These are phyloP conservation scores for Champsocephalus gunnari DNA, from an alignment of 2,797 vertebrate genomes.

Conservation along the genomic window DNA sequence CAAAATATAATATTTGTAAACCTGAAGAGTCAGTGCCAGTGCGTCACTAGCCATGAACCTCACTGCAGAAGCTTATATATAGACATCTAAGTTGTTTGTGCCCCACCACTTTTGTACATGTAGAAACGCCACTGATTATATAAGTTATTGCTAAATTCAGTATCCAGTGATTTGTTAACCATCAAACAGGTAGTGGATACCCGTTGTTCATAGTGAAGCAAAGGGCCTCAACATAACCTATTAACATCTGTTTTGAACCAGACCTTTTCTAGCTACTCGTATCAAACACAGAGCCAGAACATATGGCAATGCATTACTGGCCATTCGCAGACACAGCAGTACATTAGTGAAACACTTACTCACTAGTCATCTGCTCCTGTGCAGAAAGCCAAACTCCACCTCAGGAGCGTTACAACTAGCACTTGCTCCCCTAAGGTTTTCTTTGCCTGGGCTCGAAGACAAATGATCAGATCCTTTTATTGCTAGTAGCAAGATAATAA, in stretches of 20 bases:
- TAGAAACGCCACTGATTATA: too few species aligned
- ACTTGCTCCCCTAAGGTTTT: not conserved
- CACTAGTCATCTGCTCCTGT: conserved; percentile 9
- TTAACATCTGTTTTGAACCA: not conserved
- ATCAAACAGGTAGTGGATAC: not conserved
- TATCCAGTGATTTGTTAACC: not conserved
- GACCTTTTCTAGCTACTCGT: too few species aligned
- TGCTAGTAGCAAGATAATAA: not conserved
- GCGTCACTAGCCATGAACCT: too few species aligned
- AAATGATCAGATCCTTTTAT: not conserved
- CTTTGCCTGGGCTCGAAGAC: not conserved
- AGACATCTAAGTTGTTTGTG: too few species aligned
- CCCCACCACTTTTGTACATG: too few species aligned
- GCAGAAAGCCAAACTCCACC: conserved; percentile 5
- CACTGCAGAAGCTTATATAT: too few species aligned
- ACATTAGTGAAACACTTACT: conserved; percentile 4
- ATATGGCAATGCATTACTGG: not conserved
- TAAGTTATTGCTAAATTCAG: not conserved
- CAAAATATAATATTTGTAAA: too few species aligned
- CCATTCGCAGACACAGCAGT: conserved; percentile 4
- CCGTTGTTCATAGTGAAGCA: not conserved
- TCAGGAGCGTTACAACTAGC: not conserved
- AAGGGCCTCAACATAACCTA: not conserved
- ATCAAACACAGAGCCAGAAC: not conserved
- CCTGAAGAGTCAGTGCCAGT: too few species aligned